Base-by-base conservation (phyloP, 1,140 invertebrate genomes). In the Drosophila parabipectinata region DNA sequence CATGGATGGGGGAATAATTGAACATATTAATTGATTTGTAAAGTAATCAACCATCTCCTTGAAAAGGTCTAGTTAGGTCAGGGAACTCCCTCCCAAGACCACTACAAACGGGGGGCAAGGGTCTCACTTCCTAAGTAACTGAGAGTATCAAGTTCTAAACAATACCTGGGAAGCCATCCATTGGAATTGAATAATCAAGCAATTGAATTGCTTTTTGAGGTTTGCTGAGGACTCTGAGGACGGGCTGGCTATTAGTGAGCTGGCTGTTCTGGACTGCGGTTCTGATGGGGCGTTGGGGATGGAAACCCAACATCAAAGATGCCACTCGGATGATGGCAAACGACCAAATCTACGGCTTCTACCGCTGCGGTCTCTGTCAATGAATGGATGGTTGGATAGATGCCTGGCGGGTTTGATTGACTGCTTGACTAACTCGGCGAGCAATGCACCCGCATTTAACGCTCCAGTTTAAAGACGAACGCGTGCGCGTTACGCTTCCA, bases 171-270 rank as follows among this genome's bases (percentile, higher is more conserved):
- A 18, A 47, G 14, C 26, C 28, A 14, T 14, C 28, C n/a, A 9
- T 55, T 47, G 18, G 57, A 18, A 41, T 51, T 30, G 62, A 64
- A 81, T 79, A 85, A 77, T 85, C 82, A 67, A 55, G 69, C 73
- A 80, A 67, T 77, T 77, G 73, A 85, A 84, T 85, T 81, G 63
- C 47, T 71, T 85, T 79, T 71, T 80, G 73, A 78, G 77, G 82
- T 78, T 85, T 75, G 76, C 57, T 44, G 61, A 47, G 61, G 60
- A 62, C 64, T 74, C 48, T 28, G 4, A 5, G 26, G 41, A 41
- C 39, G 48, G 58, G 60, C 37, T 69, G 57, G 12, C 28, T 34
- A 56, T 53, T 54, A 34, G 61, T 61, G 60, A 45, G 28, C 34
- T 45, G 28, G 6, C 44, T 51, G 68, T 55, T 72, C 66, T 53